A percentile compares a stretch with the other conserved stretches of the same genome.
Evolutionary conservation across 2,797 vertebrate genomes (phyloP).

Genomic region (Argyrosomus regius): DNA sequence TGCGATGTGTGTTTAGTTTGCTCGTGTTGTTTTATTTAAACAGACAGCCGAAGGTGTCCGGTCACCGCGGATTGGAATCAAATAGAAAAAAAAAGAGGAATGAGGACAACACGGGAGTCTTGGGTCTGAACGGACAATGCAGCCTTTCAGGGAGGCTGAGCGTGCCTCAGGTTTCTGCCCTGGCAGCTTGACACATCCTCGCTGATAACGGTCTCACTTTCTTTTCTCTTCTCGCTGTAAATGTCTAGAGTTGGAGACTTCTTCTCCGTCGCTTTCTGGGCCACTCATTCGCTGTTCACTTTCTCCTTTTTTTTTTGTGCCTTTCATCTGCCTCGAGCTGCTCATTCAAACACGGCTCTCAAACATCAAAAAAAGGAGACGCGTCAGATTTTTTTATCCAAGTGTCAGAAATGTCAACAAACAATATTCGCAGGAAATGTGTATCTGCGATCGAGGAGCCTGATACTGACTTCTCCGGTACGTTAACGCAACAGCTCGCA

Average conservation of each 20-base stretch:
- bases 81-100: not conserved
- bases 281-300: not conserved
- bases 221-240: not conserved
- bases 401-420: no score
- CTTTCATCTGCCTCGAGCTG: no score
- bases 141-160: slow-evolving; percentile 46
- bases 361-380: no score
- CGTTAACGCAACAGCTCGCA: no score
- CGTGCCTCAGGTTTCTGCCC: slow-evolving; percentile 53
- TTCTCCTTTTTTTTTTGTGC: not conserved
- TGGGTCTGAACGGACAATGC: slow-evolving; percentile 29
- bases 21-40: not conserved
- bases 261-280: not conserved
- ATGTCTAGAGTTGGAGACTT: not conserved
- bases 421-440: no score
- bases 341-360: no score
- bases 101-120: slow-evolving; percentile 20
- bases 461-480: no score
- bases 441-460: no score
- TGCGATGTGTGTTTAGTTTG: no score
- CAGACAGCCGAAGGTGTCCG: not conserved
- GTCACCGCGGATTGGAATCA: not conserved
- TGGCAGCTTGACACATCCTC: slow-evolving; percentile 30
- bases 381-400: no score
- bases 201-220: slow-evolving; percentile 29